These are phyloP conservation scores for Phalacrocorax aristotelis DNA, from an alignment of 2,113 vertebrate species.

Conservation along the genomic window DNA sequence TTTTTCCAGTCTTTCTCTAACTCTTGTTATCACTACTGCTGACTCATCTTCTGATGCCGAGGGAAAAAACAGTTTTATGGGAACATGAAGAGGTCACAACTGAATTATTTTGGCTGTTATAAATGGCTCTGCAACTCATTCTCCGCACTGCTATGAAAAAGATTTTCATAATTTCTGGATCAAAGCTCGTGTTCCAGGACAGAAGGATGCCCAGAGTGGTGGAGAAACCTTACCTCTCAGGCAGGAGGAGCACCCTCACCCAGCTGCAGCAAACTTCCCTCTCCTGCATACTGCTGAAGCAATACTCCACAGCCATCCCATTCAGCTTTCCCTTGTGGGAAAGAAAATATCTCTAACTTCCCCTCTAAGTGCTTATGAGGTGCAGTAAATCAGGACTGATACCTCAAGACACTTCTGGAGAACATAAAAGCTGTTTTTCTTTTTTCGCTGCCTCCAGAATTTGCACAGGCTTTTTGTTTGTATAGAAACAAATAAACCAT, in stretches of 20 bases:
- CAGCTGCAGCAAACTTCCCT: neutral
- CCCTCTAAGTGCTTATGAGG: neutral
- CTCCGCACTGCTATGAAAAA: neutral
- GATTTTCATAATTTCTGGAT: neutral
- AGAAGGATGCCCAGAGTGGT: neutral
- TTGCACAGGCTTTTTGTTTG: neutral
- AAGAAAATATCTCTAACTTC: neutral
- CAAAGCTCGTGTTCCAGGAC: neutral
- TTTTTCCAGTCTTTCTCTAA: constrained; percentile 64
- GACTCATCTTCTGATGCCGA: constrained; percentile 69
- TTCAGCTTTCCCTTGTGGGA: neutral
- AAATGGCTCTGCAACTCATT: constrained; percentile 2
- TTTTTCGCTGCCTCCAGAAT: neutral
- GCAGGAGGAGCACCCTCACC: neutral
- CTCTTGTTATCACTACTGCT: constrained; percentile 70
- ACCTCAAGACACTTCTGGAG: neutral
- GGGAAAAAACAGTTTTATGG: constrained; percentile 63
- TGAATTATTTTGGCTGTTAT: constrained; percentile 59
- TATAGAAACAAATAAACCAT: neutral
- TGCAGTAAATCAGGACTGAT: neutral
- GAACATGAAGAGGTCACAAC: constrained; percentile 44
- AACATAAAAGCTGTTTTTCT: neutral
- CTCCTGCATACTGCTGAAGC: neutral
- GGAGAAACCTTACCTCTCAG: neutral
- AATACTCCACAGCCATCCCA: neutral